These are phyloP conservation scores for Dasysyrphus albostriatus DNA, from an alignment of 2,888 invertebrate genomes.

Conservation along the genomic window DNA sequence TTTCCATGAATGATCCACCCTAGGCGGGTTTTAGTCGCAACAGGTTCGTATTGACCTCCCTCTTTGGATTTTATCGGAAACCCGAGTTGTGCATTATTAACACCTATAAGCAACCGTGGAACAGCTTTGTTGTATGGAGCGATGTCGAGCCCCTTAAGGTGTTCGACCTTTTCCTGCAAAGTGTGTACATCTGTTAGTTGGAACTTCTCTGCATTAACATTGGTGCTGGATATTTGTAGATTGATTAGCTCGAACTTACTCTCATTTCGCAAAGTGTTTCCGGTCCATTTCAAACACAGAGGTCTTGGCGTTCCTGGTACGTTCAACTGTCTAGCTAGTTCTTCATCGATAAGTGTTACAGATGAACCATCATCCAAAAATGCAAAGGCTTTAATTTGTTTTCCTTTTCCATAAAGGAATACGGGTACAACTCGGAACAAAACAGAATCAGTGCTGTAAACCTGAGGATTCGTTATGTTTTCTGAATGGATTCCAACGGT, in stretches of 20 bases:
- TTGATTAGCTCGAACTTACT: too few relatives aligned
- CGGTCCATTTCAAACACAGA: neutral
- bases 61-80: slow-evolving; percentile 51
- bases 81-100: too few relatives aligned
- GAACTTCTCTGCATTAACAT: too few relatives aligned
- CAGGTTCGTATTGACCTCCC: slow-evolving; percentile 56
- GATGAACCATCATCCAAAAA: too few relatives aligned
- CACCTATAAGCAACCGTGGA: slow-evolving; percentile 57
- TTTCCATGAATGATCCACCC: slow-evolving; percentile 52
- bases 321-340: neutral
- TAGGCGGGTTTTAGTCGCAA: slow-evolving; percentile 65
- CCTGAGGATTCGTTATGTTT: neutral
- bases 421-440: too few relatives aligned
- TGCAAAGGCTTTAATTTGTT: too few relatives aligned
- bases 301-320: neutral
- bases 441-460: neutral
- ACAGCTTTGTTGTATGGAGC: slow-evolving; percentile 39
- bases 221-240: too few relatives aligned
- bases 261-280: too few relatives aligned
- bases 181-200: too few relatives aligned
- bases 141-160: slow-evolving; percentile 57
- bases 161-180: slow-evolving; percentile 35
- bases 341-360: too few relatives aligned
- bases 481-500: slow-evolving; percentile 13
- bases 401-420: too few relatives aligned